Percentiles rank a stretch among this genome's conserved stretches.
These are phyloP conservation scores for Muscicapa adusta DNA, from an alignment of 2,113 vertebrate genomes.

Conservation along the genomic window DNA sequence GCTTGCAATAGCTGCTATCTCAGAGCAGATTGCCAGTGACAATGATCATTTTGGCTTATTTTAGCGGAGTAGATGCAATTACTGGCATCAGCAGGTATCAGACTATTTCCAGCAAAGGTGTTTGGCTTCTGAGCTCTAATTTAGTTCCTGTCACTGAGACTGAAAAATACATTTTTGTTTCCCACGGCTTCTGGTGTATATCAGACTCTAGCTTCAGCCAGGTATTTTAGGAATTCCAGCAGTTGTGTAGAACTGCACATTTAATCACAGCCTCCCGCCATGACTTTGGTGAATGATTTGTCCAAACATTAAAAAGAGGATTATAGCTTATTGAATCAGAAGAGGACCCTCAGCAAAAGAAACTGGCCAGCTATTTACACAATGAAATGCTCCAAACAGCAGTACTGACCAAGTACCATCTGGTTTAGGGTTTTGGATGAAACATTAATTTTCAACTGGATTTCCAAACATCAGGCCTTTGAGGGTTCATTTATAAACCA, in stretches of 20 bases:
- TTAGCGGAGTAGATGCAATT: slow-evolving; percentile 2
- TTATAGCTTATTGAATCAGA: neutral
- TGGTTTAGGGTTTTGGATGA: slow-evolving; percentile 1
- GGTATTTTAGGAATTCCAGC: neutral
- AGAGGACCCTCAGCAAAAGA: neutral
- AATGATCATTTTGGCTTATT: slow-evolving; percentile 6
- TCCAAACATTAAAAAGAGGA: neutral
- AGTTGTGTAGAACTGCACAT: neutral
- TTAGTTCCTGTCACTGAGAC: neutral
- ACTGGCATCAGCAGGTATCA: neutral
- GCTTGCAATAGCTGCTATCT: neutral
- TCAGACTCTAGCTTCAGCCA: neutral
- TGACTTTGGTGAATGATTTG: neutral
- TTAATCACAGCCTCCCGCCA: neutral
- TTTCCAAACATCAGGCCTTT: neutral
- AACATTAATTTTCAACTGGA: neutral
- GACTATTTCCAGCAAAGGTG: neutral
- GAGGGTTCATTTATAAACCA: neutral
- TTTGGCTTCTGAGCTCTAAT: neutral
- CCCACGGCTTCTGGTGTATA: neutral
- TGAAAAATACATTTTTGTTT: neutral
- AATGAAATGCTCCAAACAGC: neutral
- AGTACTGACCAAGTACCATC: neutral
- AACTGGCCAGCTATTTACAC: neutral
- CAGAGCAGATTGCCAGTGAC: neutral